Conservation (phyloP, 1,140 invertebrate genomes). For the Battus philenor region DNA sequence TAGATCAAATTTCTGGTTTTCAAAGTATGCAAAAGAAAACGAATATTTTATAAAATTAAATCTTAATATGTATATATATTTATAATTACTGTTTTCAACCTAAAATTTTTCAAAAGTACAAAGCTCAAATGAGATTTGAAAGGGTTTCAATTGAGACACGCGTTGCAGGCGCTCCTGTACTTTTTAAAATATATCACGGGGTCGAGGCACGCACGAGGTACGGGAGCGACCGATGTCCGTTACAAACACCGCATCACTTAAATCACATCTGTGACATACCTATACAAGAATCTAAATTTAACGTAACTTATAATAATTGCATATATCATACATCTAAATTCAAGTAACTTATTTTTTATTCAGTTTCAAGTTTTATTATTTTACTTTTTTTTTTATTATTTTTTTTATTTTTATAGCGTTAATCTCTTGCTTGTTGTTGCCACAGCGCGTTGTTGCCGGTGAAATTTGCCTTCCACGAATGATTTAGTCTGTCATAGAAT, state of each 20-base stretch:
- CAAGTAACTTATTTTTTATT: conserved; percentile 74
- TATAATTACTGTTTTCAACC: conserved; percentile 39
- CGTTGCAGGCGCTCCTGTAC: conserved; percentile 58
- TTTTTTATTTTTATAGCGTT: conserved; percentile 52
- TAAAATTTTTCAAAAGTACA: conserved; percentile 50
- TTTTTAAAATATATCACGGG: conserved; percentile 52
- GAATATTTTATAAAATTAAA: conserved; percentile 35
- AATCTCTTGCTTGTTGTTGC: conserved; percentile 68
- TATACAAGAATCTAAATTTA: conserved; percentile 70
- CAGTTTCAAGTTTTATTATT: conserved; percentile 69
- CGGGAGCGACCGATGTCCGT: conserved; percentile 27
- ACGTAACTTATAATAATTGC: conserved; percentile 73
- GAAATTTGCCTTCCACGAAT: conserved; percentile 74
- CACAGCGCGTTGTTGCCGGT: conserved; percentile 73
- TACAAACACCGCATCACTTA: conserved; percentile 30
- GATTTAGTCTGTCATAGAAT: conserved; percentile 57
- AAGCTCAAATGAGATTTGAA: conserved; percentile 50
- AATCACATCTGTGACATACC: conserved; percentile 47
- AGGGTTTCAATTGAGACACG: conserved; percentile 43
- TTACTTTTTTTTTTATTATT: conserved; percentile 70
- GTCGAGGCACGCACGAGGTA: conserved; percentile 55
- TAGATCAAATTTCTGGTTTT: conserved; percentile 6
- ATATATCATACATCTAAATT: conserved; percentile 75
- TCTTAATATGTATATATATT: conserved; percentile 39
- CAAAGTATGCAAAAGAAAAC: conserved; percentile 24